Percentiles rank a stretch among this genome's conserved stretches.
Evolutionary conservation across 1,140 invertebrate genomes (phyloP).

Genomic region (Plodia interpunctella): DNA sequence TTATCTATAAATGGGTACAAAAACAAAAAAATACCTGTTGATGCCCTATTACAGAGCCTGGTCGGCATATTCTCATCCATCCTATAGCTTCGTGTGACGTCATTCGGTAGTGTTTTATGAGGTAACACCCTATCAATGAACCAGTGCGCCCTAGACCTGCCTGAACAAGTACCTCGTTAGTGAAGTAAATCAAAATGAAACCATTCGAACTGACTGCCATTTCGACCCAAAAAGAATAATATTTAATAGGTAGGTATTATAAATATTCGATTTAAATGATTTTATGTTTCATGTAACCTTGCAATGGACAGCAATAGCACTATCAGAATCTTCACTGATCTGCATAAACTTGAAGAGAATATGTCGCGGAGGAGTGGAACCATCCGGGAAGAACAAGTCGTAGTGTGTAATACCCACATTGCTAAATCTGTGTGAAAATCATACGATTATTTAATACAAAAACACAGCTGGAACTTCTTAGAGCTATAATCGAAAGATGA

Average conservation of each 20-base stretch:
- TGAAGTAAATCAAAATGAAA: slow-evolving; percentile 14
- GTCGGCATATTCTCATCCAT: slow-evolving; percentile 97
- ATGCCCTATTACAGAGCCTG: slow-evolving; percentile 97
- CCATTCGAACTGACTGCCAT: too few species aligned
- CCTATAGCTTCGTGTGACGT: slow-evolving; percentile 95
- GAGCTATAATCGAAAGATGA: too few species aligned
- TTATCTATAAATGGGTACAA: background rate
- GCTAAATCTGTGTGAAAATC: slow-evolving; percentile 81
- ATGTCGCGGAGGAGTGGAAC: slow-evolving; percentile 92
- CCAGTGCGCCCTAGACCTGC: slow-evolving; percentile 98
- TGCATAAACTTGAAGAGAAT: slow-evolving; percentile 94
- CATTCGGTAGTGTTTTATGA: slow-evolving; percentile 98
- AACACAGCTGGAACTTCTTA: too few species aligned
- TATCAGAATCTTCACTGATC: slow-evolving; percentile 86
- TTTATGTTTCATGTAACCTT: slow-evolving; percentile 80
- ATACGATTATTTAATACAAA: too few species aligned
- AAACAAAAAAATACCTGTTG: slow-evolving; percentile 82
- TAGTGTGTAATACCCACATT: slow-evolving; percentile 95
- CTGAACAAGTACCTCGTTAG: slow-evolving; percentile 72
- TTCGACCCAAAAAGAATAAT: too few species aligned
- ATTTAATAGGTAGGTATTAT: too few species aligned
- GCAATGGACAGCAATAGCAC: slow-evolving; percentile 97
- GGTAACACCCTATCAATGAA: slow-evolving; percentile 96
- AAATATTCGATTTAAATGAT: background rate
- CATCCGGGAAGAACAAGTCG: slow-evolving; percentile 98